A percentile compares a stretch with the other conserved stretches of the same genome.
These are phyloP conservation scores for Picus viridis DNA, from an alignment of 2,797 vertebrate genomes.

Conservation along the genomic window DNA sequence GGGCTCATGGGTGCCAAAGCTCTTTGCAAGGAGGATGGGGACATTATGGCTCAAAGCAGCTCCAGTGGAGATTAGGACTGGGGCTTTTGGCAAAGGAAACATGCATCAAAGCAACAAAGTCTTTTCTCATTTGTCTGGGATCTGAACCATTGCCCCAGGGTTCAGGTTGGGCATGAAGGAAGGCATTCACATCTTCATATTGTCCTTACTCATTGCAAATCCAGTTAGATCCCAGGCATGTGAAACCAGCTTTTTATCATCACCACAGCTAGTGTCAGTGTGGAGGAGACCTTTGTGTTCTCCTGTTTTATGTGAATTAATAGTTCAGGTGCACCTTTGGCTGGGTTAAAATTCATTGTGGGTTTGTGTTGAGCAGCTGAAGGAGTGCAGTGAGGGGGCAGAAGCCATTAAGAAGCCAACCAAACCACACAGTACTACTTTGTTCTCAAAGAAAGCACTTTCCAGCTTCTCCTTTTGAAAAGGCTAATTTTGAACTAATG, in stretches of 20 bases:
- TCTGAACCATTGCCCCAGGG: not conserved
- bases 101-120: accelerated
- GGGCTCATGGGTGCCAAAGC: not conserved
- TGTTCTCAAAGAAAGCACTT: not conserved
- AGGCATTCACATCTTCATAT: not conserved
- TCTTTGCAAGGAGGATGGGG: not conserved
- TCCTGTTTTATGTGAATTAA: not conserved
- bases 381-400: conserved; percentile 1
- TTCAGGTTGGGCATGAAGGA: not conserved
- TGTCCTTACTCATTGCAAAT: not conserved
- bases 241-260: not conserved
- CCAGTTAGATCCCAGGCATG: not conserved
- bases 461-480: conserved; percentile 28
- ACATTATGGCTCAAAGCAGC: accelerated
- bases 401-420: conserved; percentile 54
- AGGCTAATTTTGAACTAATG: not conserved
- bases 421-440: conserved; percentile 50
- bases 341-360: not conserved
- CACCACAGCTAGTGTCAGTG: not conserved
- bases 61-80: accelerated
- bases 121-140: not conserved
- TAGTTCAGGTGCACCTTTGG: not conserved
- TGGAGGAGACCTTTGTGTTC: not conserved
- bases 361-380: not conserved
- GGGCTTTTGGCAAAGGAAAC: not conserved